Evolutionary conservation across 2,797 vertebrate genomes (phyloP).

Genomic region (Monodelphis domestica): DNA sequence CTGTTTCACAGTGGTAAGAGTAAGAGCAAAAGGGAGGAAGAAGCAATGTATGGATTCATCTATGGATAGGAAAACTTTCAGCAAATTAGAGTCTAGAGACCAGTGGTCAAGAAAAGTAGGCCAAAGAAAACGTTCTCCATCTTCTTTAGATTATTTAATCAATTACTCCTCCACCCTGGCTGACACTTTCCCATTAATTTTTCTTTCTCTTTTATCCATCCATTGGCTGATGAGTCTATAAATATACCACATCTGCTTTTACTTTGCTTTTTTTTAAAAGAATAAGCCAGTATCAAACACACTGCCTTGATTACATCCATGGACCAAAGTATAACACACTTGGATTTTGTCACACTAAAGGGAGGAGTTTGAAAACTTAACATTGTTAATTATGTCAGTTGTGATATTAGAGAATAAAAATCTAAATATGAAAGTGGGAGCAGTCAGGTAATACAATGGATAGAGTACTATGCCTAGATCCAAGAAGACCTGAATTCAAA

Average conservation of each 20-base stretch:
- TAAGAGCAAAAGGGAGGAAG: not conserved
- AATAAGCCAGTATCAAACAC: conserved; percentile 85
- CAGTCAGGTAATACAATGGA: not conserved
- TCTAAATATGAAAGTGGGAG: conserved; percentile 44
- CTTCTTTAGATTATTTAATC: conserved; percentile 4
- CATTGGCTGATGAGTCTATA: conserved; percentile 86
- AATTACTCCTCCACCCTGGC: conserved; percentile 79
- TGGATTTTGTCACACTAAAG: conserved; percentile 80
- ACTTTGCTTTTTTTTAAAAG: conserved; percentile 85
- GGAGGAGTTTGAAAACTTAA: conserved; percentile 80
- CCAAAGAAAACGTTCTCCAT: not conserved
- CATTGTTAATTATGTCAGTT: conserved; percentile 79
- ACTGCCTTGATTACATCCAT: conserved; percentile 86
- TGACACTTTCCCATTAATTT: conserved; percentile 86
- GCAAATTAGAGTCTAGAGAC: conserved; percentile 1
- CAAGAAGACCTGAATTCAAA: not conserved
- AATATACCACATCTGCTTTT: conserved; percentile 88
- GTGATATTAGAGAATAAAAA: conserved; percentile 63
- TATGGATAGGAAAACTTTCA: not conserved
- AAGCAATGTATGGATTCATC: not conserved
- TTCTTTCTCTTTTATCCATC: conserved; percentile 85
- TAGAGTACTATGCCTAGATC: not conserved
- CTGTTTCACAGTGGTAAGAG: not conserved
- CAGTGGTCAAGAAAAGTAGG: not conserved
- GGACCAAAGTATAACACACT: conserved; percentile 82